Conservation (phyloP, 92 coral and sea anemone species). For the Zoanthus sociatus region DNA sequence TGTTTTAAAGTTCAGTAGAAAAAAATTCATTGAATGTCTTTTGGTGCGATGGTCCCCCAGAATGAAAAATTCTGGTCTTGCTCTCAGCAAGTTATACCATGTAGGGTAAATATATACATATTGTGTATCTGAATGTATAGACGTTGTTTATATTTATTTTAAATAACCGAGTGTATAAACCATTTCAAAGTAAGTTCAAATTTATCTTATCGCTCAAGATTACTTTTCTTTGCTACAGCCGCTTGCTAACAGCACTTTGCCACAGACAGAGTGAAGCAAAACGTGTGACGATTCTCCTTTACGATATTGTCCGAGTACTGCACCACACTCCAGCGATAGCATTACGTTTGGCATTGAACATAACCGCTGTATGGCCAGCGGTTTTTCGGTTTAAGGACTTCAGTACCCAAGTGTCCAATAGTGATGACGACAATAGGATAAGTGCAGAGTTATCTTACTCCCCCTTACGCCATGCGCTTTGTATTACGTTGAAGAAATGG, state of each 20-base stretch:
- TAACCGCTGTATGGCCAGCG: slow-evolving; percentile 87
- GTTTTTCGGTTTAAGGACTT: slow-evolving; percentile 51
- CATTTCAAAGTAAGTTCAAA: not conserved
- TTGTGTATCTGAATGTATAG: too few species aligned
- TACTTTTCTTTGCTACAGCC: slow-evolving; percentile 51
- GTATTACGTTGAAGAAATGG: slow-evolving; percentile 59
- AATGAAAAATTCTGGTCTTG: too few species aligned
- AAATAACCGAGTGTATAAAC: too few species aligned
- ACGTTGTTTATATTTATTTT: too few species aligned
- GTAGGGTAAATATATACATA: too few species aligned
- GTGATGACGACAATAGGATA: slow-evolving; percentile 7
- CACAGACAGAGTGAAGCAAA: slow-evolving; percentile 68
- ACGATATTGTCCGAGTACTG: slow-evolving; percentile 76
- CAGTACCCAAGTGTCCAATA: not conserved
- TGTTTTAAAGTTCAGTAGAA: too few species aligned
- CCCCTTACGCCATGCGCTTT: slow-evolving; percentile 67
- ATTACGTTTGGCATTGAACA: slow-evolving; percentile 62
- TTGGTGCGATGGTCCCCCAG: too few species aligned
- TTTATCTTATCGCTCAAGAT: not conserved
- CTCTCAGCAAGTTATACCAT: too few species aligned
- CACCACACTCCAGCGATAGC: slow-evolving; percentile 57
- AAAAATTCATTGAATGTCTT: too few species aligned
- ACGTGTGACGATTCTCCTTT: slow-evolving; percentile 69
- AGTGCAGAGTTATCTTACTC: not conserved
- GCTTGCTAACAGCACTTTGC: slow-evolving; percentile 79